Evolutionary conservation across 2,797 vertebrate species (phyloP).

Genomic region (Ataeniobius toweri): DNA sequence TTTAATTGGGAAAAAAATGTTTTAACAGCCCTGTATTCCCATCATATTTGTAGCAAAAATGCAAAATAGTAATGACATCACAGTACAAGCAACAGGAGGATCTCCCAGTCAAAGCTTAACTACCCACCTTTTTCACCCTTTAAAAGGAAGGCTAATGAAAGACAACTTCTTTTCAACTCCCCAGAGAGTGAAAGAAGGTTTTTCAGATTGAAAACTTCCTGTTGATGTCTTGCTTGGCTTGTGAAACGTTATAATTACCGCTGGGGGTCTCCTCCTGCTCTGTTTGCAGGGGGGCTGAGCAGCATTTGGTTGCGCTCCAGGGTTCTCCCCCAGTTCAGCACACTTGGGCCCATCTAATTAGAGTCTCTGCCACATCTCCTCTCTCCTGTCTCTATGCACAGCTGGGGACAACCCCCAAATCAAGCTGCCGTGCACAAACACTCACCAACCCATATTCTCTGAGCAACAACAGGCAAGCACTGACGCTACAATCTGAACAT

Average conservation of each 20-base stretch:
- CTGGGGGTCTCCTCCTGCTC: slow-evolving; percentile 77
- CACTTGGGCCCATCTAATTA: slow-evolving; percentile 82
- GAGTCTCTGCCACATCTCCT: slow-evolving; percentile 75
- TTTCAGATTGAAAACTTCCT: slow-evolving; percentile 82
- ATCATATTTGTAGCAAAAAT: slow-evolving; percentile 19
- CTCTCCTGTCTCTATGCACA: slow-evolving; percentile 72
- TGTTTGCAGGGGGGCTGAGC: slow-evolving; percentile 73
- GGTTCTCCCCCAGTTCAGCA: slow-evolving; percentile 81
- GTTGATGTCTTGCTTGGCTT: slow-evolving; percentile 81
- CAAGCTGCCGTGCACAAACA: slow-evolving; percentile 65
- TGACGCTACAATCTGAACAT: slow-evolving; percentile 59
- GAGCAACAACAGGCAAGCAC: slow-evolving; percentile 65
- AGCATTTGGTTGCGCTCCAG: slow-evolving; percentile 70
- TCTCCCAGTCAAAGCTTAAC: slow-evolving; percentile 54
- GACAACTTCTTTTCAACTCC: slow-evolving; percentile 68
- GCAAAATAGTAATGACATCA: slow-evolving; percentile 50
- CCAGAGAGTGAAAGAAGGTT: slow-evolving; percentile 65
- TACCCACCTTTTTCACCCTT: slow-evolving; percentile 28
- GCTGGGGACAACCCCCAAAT: slow-evolving; percentile 78
- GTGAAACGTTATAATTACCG: slow-evolving; percentile 86
- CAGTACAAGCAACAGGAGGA: slow-evolving; percentile 54
- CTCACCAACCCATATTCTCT: slow-evolving; percentile 56
- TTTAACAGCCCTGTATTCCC: neutral
- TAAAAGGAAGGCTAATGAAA: slow-evolving; percentile 70
- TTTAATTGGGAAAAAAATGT: slow-evolving; percentile 2